Conservation (phyloP, 2,888 invertebrate genomes). For the Imbricaverruca yamaguchii region DNA sequence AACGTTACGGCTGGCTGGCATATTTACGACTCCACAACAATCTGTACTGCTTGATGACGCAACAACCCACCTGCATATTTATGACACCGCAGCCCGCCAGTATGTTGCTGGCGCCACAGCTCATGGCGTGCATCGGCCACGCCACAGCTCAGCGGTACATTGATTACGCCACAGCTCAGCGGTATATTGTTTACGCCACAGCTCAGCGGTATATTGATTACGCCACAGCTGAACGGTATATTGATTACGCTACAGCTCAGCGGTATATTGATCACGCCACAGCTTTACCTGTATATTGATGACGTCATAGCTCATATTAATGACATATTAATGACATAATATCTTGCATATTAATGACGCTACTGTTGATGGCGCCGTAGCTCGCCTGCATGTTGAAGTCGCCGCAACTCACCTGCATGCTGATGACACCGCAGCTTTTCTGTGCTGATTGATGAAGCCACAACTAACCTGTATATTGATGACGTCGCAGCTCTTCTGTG, state of each 20-base stretch:
- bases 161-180: no score
- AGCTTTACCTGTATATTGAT: constrained; percentile 53
- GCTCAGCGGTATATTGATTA: constrained; percentile 56
- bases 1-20: no score
- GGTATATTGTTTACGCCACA: no score
- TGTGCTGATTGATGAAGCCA: no score
- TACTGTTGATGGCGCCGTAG: constrained; percentile 47
- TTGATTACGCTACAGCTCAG: background rate
- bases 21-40: no score
- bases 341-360: constrained; percentile 54
- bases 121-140: no score
- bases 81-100: background rate
- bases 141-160: no score
- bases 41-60: no score
- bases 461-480: constrained; percentile 53
- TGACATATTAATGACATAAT: no score
- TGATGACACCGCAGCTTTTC: constrained; percentile 76
- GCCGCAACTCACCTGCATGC: constrained; percentile 49
- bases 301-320: constrained; percentile 71
- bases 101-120: no score
- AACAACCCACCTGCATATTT: no score
- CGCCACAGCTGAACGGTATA: constrained; percentile 53
- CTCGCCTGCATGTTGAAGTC: background rate
- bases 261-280: background rate
- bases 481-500: constrained; percentile 65